Base-by-base conservation (phyloP, 2,888 invertebrate species). In the Lasioglossum leucozonium region DNA sequence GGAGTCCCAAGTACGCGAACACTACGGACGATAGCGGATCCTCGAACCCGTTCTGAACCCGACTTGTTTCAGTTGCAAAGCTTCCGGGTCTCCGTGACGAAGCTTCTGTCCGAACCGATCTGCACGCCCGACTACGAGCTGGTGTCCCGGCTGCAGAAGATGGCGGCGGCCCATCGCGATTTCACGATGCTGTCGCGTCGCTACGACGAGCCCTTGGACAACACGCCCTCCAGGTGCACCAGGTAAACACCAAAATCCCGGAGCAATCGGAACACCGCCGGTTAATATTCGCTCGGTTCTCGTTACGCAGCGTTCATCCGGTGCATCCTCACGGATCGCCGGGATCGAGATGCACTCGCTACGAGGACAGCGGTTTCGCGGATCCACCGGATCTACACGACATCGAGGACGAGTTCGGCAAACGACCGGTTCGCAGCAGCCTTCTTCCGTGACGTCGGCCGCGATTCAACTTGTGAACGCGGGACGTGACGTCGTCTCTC, bases 81-180 rank as follows among this genome's bases (percentile, higher is more conserved):
- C 93, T 98, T 98, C 93, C 96, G 97, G 85, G 96, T 97, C 81
- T 97, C 97, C 5, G 97, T 97, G 47, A 97, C 97, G 22, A 97
- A 97, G 89, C 95, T 97, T n/a, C 95, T 97, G 13, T 97, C 97
- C n/a, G 96, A 97, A 88, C 97, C 97, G 42, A 96, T 96, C 10
- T 96, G 97, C 79, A 96, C 97, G 37, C 97, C 97, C 0, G 97
- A 98, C 95, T 97, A 97, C 92, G 97, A 97, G 95, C 96, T 97
- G 92, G 96, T 97, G 82, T 97, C 97, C 55, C 96, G 98, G 0
- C 95, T 98, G 42, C 98, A 98, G 95, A 98, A 98, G 94, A 95
- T 98, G 89, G 97, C 98, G 76, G 97, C 98, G 89, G 98, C 98
- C 0, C 98, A 98, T 94, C 97, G 98, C 92, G 98, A 98, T 95